A percentile compares a stretch with the other conserved stretches of the same genome.
phyloP scores from a whole-genome alignment of 2,113 vertebrate genomes.

The Burhinus bistriatus region DNA sequence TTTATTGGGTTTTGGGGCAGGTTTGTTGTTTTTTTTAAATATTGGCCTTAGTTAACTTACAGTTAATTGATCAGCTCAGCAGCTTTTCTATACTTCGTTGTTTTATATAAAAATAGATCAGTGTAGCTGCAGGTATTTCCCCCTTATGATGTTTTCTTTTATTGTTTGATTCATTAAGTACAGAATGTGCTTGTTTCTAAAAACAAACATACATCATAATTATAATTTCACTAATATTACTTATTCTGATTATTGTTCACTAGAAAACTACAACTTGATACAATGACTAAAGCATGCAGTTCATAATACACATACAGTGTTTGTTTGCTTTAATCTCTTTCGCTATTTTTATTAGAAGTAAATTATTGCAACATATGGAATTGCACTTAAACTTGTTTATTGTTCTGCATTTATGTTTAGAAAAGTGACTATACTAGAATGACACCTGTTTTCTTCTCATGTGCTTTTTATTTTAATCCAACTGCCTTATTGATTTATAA shows the following conservation, averaged over 20 bases:
- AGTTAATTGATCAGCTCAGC: background rate
- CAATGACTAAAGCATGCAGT: background rate
- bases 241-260: conserved; percentile 32
- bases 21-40: background rate
- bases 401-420: background rate
- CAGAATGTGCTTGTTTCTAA: conserved; percentile 5
- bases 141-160: conserved; percentile 1
- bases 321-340: background rate
- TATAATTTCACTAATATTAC: background rate
- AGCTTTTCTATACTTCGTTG: background rate
- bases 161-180: conserved; percentile 27
- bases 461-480: background rate
- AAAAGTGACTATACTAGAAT: background rate
- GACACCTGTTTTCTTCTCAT: background rate
- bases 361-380: background rate
- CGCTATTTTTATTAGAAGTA: background rate
- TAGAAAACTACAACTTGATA: background rate
- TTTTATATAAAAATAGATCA: conserved; percentile 10
- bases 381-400: background rate
- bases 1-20: background rate
- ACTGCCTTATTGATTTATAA: background rate
- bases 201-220: background rate
- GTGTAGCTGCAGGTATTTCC: conserved; percentile 2
- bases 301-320: background rate
- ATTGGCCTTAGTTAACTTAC: background rate